These are phyloP conservation scores for Maniola jurtina DNA, from an alignment of 1,140 invertebrate species.

Conservation along the genomic window DNA sequence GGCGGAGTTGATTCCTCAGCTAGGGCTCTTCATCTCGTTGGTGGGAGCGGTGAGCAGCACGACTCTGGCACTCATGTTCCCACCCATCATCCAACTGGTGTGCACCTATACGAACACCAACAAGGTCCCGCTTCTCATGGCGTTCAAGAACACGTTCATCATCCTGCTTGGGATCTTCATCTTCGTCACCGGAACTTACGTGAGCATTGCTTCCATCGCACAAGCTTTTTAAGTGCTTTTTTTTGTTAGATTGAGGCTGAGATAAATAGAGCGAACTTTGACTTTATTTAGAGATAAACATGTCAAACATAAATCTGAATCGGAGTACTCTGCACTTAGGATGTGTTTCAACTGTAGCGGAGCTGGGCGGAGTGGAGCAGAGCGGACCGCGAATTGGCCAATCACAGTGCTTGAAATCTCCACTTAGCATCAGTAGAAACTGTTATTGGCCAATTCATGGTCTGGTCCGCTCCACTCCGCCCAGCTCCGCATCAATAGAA, in stretches of 20 bases:
- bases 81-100: constrained; percentile 90
- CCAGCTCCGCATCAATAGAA: no score
- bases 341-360: no score
- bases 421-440: no score
- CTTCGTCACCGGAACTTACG: constrained; percentile 86
- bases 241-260: background rate
- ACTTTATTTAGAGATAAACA: no score
- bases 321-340: no score
- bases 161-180: constrained; percentile 84
- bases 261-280: no score
- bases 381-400: no score
- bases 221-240: constrained; percentile 57
- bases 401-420: no score
- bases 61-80: constrained; percentile 91
- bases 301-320: no score
- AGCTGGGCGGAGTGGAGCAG: no score
- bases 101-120: constrained; percentile 74
- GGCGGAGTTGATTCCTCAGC: constrained; percentile 89
- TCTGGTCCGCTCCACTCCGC: no score
- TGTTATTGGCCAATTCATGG: no score
- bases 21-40: constrained; percentile 93
- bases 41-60: constrained; percentile 94
- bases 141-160: constrained; percentile 83
- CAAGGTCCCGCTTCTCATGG: constrained; percentile 53
- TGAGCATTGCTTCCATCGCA: constrained; percentile 83